These are phyloP conservation scores for Venustaconcha ellipsiformis DNA, from an alignment of 1,140 invertebrate genomes.

Conservation along the genomic window DNA sequence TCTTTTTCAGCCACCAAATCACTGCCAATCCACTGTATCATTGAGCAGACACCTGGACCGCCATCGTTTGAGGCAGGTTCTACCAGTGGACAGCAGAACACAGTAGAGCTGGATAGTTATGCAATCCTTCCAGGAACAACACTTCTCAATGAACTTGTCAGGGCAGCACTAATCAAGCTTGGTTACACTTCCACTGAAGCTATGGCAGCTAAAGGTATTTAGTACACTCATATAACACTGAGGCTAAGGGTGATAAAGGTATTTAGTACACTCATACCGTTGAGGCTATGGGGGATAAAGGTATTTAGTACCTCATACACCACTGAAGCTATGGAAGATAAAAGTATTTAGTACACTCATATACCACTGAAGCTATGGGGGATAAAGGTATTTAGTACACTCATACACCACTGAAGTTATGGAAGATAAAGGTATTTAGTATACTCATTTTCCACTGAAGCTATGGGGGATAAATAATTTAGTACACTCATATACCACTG, in stretches of 20 bases:
- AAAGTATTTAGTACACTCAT: constrained; percentile 73
- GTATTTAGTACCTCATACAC: constrained; percentile 69
- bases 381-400: constrained; percentile 78
- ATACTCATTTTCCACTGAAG: too few relatives aligned
- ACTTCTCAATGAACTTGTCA: constrained; percentile 85
- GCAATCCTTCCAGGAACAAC: constrained; percentile 92
- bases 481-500: too few relatives aligned
- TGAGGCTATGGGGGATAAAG: constrained; percentile 82
- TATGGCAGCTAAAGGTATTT: constrained; percentile 80
- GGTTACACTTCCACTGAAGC: constrained; percentile 83
- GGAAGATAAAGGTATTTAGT: too few relatives aligned
- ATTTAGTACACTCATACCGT: constrained; percentile 76
- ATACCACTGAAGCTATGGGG: constrained; percentile 77
- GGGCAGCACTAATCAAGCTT: constrained; percentile 81
- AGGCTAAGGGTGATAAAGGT: constrained; percentile 83
- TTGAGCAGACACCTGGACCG: constrained; percentile 68
- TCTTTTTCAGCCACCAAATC: constrained; percentile 75
- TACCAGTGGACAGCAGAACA: constrained; percentile 50
- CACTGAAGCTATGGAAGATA: constrained; percentile 80
- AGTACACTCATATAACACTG: constrained; percentile 62
- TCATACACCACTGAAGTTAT: background rate
- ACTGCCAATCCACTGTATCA: constrained; percentile 91
- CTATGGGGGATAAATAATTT: too few relatives aligned
- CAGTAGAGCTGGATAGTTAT: constrained; percentile 89
- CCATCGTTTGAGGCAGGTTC: constrained; percentile 35